Base-by-base conservation (phyloP, 1,140 invertebrate genomes). In the Aphelinus certus region DNA sequence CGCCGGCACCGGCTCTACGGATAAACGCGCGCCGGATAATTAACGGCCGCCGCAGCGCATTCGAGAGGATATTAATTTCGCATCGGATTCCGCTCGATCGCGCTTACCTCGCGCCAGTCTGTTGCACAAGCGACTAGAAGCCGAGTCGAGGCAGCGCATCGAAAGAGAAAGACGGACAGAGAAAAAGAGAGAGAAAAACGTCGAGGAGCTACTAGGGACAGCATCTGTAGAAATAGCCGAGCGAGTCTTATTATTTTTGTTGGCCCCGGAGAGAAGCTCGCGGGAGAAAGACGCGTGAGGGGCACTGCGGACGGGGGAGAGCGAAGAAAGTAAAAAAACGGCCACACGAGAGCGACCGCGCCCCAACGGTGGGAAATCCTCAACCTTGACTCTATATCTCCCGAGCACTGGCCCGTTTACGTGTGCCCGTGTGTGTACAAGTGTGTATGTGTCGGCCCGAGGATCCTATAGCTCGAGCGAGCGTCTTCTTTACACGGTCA, bases 371-470 rank as follows among this genome's bases (percentile, higher is more conserved):
- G 67, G 55, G 61, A 75, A 75, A 63, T 70, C 43, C 67, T 61
- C 56, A 75, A 75, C 73, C 73, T 75, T 75, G 75, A 68, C 75
- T 71, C 69, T 60, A 67, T 58, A 26, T 76, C 48, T 70, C 61
- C 43, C 63, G 56, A 26, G 26, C 9, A 53, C 75, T 70, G 62
- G 47, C 43, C 43, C 64, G 48, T 49, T 64, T 43, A 63, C 64
- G 49, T 74, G 3, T 47, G 51, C 55, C 51, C 26, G 26, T 26
- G 26, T 26, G 26, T 26, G 26, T 26, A 26, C 26, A 26, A 26
- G 26, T 26, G 26, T 26, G 26, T 26, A 26, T 26, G 26, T 26
- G 26, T 26, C 26, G 26, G 26, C 26, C 26, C 26, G 26, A 26
- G 26, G 26, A 26, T 26, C 26, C 26, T 73, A 60, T 66, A 60